These are phyloP conservation scores for Ephialtes manifestator DNA, from an alignment of 2,888 invertebrate genomes.

Conservation along the genomic window DNA sequence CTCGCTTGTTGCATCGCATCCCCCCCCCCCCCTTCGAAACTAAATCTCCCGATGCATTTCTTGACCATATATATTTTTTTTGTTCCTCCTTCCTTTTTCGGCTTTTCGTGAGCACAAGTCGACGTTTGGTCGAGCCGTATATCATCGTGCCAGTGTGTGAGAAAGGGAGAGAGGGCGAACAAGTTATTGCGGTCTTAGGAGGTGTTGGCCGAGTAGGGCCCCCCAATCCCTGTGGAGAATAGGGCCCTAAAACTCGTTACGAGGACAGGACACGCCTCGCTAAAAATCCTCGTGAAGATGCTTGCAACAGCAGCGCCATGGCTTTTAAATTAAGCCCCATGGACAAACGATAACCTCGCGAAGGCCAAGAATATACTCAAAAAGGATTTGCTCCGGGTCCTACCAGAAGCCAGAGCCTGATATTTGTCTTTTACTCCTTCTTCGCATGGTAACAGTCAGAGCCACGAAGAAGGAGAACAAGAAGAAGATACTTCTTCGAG, in stretches of 20 bases:
- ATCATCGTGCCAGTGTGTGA: slow-evolving; percentile 71
- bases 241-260: slow-evolving; percentile 80
- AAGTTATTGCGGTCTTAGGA: slow-evolving; percentile 79
- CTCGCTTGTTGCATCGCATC: neutral
- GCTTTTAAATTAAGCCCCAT: slow-evolving; percentile 38
- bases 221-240: slow-evolving; percentile 40
- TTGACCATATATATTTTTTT: neutral
- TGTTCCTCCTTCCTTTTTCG: slow-evolving; percentile 39
- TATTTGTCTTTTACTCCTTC: slow-evolving; percentile 38
- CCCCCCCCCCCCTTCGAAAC: slow-evolving; percentile 23
- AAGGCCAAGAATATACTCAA: neutral
- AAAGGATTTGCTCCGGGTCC: slow-evolving; percentile 11
- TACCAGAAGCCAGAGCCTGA: slow-evolving; percentile 9
- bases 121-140: slow-evolving; percentile 68
- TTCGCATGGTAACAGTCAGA: slow-evolving; percentile 56
- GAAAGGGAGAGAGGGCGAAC: slow-evolving; percentile 46
- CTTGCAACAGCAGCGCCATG: slow-evolving; percentile 8
- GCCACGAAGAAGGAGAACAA: neutral
- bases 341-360: slow-evolving; percentile 10
- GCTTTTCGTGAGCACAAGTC: slow-evolving; percentile 58
- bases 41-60: slow-evolving; percentile 25
- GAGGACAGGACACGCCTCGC: slow-evolving; percentile 41
- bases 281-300: neutral
- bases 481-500: slow-evolving; percentile 43
- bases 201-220: slow-evolving; percentile 13